Evolutionary conservation across 64 coral and sea anemone genomes (phyloP).

Genomic region (Pocillopora damicornis): DNA sequence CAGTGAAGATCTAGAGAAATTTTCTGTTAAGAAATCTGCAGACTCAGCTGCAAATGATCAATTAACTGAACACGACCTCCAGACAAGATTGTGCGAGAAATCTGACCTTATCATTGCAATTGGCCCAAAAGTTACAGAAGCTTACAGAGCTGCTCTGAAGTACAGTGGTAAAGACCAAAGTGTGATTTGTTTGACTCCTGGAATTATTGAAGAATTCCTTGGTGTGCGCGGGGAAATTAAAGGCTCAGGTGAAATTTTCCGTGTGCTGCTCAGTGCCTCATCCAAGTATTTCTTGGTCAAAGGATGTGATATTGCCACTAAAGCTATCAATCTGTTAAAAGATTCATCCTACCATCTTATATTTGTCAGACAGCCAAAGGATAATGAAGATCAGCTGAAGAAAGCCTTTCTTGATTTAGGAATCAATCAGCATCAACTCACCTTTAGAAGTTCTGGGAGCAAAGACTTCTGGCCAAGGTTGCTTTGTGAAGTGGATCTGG

Average conservation of each 20-base stretch:
- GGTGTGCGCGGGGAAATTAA: background rate
- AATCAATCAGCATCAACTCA: constrained; percentile 10
- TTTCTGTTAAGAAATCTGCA: background rate
- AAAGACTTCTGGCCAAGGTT: background rate
- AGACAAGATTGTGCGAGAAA: background rate
- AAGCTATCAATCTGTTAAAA: constrained; percentile 12
- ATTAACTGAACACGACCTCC: constrained; percentile 5
- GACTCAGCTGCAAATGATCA: background rate
- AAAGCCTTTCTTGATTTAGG: background rate
- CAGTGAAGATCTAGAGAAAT: constrained; percentile 30
- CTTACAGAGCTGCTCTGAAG: constrained; percentile 1
- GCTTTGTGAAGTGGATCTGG: constrained; percentile 32
- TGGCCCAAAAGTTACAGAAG: constrained; percentile 40
- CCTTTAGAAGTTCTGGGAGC: background rate
- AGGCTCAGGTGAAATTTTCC: constrained; percentile 5
- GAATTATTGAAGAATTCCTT: constrained; percentile 6
- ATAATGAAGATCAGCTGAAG: background rate
- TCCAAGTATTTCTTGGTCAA: constrained; percentile 37
- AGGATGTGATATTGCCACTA: constrained; percentile 27
- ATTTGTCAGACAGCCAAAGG: background rate
- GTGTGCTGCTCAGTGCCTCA: constrained; percentile 19
- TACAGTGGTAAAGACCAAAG: constrained; percentile 5
- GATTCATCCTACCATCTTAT: constrained; percentile 1
- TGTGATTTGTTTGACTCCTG: constrained; percentile 2
- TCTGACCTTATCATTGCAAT: constrained; percentile 31